These are phyloP conservation scores for Littorina saxatilis DNA, from an alignment of 1,140 invertebrate species.

Conservation along the genomic window DNA sequence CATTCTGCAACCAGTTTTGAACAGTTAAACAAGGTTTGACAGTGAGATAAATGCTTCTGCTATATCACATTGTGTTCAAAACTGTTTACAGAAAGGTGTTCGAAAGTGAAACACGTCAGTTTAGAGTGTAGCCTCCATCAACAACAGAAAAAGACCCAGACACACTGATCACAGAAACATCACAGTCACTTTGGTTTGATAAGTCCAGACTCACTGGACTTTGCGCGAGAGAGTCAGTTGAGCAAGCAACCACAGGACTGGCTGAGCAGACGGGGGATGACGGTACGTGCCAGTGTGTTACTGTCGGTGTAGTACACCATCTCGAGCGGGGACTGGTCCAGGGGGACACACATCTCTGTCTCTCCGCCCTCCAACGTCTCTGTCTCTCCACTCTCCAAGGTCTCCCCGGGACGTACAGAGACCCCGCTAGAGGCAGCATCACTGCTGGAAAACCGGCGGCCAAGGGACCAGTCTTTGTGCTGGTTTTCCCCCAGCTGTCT, in stretches of 20 bases:
- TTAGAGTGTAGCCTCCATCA: no score
- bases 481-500: background rate
- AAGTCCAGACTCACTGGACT: no score
- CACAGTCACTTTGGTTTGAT: no score
- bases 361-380: background rate
- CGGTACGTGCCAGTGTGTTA: background rate
- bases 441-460: background rate
- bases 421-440: background rate
- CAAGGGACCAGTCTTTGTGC: background rate
- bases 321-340: background rate
- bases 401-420: no score
- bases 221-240: background rate
- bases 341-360: background rate
- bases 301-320: conserved; percentile 4
- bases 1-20: no score
- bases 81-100: no score
- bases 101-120: no score
- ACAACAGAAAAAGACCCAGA: no score
- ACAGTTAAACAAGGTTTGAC: no score
- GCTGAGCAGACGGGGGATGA: background rate
- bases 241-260: background rate
- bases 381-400: background rate
- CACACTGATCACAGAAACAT: no score
- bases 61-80: no score
- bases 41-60: no score